These are phyloP conservation scores for Branchinecta sandiegonensis DNA, from an alignment of 2,888 invertebrate genomes.

Conservation along the genomic window DNA sequence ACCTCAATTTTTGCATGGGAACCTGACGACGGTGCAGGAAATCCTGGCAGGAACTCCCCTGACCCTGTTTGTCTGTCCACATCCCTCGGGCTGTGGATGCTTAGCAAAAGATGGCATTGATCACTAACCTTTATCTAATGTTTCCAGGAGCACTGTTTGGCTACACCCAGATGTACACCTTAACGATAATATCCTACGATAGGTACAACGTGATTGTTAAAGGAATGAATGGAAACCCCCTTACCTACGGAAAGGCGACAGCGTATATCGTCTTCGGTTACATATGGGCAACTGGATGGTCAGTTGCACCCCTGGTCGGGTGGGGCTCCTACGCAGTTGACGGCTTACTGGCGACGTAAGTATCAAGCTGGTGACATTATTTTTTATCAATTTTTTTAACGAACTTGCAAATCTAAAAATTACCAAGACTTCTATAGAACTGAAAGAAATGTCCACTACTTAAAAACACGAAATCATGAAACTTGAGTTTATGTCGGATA, in stretches of 20 bases:
- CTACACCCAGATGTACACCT: constrained; percentile 33
- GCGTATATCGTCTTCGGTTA: background rate
- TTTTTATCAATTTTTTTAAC: too few relatives aligned
- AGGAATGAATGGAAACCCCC: constrained; percentile 30
- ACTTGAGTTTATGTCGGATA: too few relatives aligned
- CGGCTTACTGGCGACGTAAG: background rate
- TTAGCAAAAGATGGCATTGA: background rate
- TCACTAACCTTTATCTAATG: background rate
- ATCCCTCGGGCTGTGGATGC: background rate
- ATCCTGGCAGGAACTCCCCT: too few relatives aligned
- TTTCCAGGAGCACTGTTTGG: constrained; percentile 32
- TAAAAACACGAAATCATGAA: too few relatives aligned
- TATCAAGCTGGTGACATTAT: background rate
- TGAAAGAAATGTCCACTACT: too few relatives aligned
- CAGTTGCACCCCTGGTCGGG: constrained; percentile 1
- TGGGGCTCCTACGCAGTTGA: constrained; percentile 2
- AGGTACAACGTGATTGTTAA: constrained; percentile 33
- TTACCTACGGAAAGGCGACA: constrained; percentile 27
- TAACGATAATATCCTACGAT: constrained; percentile 33
- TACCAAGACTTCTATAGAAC: too few relatives aligned
- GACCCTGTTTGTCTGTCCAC: too few relatives aligned
- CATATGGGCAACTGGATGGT: background rate
- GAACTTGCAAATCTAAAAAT: too few relatives aligned
- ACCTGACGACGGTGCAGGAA: too few relatives aligned
- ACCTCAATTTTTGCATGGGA: too few relatives aligned